These are phyloP conservation scores for Drosophila nasuta DNA, from an alignment of 1,140 invertebrate species.

Conservation along the genomic window DNA sequence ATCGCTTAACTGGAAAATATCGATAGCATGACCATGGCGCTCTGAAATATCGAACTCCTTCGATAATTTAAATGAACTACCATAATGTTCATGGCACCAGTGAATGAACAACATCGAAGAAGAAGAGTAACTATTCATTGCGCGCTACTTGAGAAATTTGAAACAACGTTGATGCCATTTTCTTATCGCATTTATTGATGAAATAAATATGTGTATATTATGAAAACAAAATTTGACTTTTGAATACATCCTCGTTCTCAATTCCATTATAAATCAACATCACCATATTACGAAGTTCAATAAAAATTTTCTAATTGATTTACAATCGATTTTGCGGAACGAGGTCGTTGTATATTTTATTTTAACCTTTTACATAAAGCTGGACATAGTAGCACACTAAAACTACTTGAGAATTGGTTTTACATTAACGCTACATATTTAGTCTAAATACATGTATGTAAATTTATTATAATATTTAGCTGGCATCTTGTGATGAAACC, in stretches of 20 bases:
- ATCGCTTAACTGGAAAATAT: too few relatives aligned
- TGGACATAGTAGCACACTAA: constrained; percentile 77
- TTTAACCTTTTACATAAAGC: constrained; percentile 76
- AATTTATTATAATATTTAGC: constrained; percentile 38
- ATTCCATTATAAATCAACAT: constrained; percentile 15
- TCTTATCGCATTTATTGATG: too few relatives aligned
- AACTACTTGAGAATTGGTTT: constrained; percentile 61
- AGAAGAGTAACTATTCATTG: not conserved
- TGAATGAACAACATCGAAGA: not conserved
- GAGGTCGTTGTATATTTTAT: constrained; percentile 54
- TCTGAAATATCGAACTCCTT: too few relatives aligned
- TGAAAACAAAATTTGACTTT: constrained; percentile 10
- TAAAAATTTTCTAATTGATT: not conserved
- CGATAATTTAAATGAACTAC: too few relatives aligned
- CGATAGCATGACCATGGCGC: too few relatives aligned
- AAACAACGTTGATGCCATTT: not conserved
- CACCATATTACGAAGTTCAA: not conserved
- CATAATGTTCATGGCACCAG: not conserved
- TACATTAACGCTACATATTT: constrained; percentile 60
- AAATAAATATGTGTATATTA: not conserved
- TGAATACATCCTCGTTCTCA: not conserved
- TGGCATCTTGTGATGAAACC: constrained; percentile 19
- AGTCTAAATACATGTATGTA: constrained; percentile 43
- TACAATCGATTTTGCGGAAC: constrained; percentile 16
- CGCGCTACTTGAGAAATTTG: not conserved